These are phyloP conservation scores for Aquatica leii DNA, from an alignment of 2,888 invertebrate species.

Conservation along the genomic window DNA sequence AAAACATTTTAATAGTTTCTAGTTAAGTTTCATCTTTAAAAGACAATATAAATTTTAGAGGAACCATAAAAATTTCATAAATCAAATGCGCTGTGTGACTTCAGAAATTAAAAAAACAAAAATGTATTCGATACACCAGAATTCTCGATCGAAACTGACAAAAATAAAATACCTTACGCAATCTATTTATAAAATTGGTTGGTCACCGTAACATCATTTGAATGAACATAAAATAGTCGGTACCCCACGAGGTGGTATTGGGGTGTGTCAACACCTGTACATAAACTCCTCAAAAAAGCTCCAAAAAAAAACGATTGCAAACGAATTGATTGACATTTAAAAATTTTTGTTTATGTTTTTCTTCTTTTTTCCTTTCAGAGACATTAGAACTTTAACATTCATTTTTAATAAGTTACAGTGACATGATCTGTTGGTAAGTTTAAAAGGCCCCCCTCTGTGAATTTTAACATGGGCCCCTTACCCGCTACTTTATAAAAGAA, in stretches of 20 bases:
- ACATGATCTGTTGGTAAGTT: conserved; percentile 42
- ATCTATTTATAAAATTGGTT: conserved; percentile 31
- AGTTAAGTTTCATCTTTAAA: too few species aligned
- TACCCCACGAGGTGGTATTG: conserved; percentile 22
- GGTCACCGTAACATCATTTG: conserved; percentile 32
- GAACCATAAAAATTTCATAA: too few species aligned
- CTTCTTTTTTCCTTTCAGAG: conserved; percentile 3
- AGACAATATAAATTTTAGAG: too few species aligned
- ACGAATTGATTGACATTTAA: too few species aligned
- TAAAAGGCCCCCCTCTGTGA: conserved; percentile 46
- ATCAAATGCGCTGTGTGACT: conserved; percentile 4
- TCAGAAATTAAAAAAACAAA: conserved; percentile 4
- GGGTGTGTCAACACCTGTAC: conserved; percentile 31
- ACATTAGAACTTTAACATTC: conserved; percentile 8
- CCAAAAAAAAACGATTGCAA: background rate
- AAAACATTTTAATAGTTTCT: too few species aligned
- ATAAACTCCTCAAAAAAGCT: background rate
- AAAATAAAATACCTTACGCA: conserved; percentile 21
- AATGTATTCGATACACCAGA: background rate
- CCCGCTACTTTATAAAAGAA: conserved; percentile 54
- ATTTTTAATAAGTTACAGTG: conserved; percentile 37
- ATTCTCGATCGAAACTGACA: conserved; percentile 14
- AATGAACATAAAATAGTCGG: conserved; percentile 30
- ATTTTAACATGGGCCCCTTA: conserved; percentile 45
- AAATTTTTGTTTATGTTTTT: background rate